Conservation (phyloP, 2,888 invertebrate genomes). For the Drosophila paramelanica region DNA sequence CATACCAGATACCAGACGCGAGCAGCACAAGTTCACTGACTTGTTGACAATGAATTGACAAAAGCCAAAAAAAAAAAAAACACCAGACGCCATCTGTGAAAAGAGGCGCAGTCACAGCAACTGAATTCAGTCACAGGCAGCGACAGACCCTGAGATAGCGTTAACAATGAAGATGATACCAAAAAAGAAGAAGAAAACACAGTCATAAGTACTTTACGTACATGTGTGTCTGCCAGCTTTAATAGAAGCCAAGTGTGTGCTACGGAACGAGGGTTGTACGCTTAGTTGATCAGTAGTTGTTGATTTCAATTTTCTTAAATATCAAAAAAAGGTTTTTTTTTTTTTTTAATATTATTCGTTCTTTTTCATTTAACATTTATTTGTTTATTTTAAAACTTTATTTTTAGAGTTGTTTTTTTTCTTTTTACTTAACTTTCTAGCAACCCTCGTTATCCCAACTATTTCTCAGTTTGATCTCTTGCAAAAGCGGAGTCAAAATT, state of each 20-base stretch:
- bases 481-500: slow-evolving; percentile 27
- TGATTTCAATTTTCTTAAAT: no score
- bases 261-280: slow-evolving; percentile 17
- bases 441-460: slow-evolving; percentile 25
- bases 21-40: slow-evolving; percentile 70
- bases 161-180: slow-evolving; percentile 66
- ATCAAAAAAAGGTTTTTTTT: no score
- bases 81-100: slow-evolving; percentile 43
- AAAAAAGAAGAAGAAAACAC: slow-evolving; percentile 15
- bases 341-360: not conserved
- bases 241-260: slow-evolving; percentile 31
- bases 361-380: not conserved
- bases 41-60: slow-evolving; percentile 78
- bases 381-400: not conserved
- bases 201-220: slow-evolving; percentile 53
- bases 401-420: not conserved
- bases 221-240: slow-evolving; percentile 31
- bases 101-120: slow-evolving; percentile 39
- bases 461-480: slow-evolving; percentile 14
- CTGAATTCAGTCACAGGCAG: slow-evolving; percentile 13
- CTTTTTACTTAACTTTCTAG: not conserved
- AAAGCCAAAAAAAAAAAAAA: slow-evolving; percentile 48
- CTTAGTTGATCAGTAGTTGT: no score
- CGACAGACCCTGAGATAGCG: slow-evolving; percentile 31
- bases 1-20: slow-evolving; percentile 23